Percentiles rank a stretch among this genome's conserved stretches.
Evolutionary conservation across 1,140 invertebrate genomes (phyloP).

Genomic region (Riptortus pedestris): DNA sequence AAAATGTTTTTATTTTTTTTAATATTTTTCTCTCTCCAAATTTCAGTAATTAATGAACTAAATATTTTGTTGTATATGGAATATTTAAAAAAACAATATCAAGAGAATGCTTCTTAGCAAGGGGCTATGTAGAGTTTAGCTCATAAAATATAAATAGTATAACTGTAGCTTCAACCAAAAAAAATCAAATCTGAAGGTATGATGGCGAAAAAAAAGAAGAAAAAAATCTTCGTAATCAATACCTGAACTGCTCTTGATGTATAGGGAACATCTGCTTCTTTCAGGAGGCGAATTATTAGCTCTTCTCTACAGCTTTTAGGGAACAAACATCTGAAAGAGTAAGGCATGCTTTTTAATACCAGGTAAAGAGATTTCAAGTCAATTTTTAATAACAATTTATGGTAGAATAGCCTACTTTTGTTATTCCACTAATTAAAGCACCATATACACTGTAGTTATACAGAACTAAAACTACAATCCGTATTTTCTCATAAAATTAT

Average conservation of each 20-base stretch:
- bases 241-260: not conserved
- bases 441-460: not conserved
- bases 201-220: not conserved
- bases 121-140: not conserved
- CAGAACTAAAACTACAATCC: not conserved
- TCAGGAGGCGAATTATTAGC: not conserved
- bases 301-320: not conserved
- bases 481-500: not conserved
- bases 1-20: too few relatives aligned
- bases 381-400: not conserved
- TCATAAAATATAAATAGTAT: not conserved
- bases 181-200: not conserved
- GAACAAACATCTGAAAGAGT: not conserved
- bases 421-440: not conserved
- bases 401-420: not conserved
- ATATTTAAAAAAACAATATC: not conserved
- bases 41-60: not conserved
- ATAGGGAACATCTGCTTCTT: not conserved
- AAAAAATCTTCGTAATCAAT: not conserved
- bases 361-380: not conserved
- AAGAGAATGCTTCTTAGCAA: not conserved
- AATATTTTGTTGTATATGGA: not conserved
- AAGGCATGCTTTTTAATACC: not conserved
- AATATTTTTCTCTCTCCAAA: too few relatives aligned
- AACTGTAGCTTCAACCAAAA: not conserved